These are phyloP conservation scores for Chaitophorus viminalis DNA, from an alignment of 2,888 invertebrate genomes.

Conservation along the genomic window DNA sequence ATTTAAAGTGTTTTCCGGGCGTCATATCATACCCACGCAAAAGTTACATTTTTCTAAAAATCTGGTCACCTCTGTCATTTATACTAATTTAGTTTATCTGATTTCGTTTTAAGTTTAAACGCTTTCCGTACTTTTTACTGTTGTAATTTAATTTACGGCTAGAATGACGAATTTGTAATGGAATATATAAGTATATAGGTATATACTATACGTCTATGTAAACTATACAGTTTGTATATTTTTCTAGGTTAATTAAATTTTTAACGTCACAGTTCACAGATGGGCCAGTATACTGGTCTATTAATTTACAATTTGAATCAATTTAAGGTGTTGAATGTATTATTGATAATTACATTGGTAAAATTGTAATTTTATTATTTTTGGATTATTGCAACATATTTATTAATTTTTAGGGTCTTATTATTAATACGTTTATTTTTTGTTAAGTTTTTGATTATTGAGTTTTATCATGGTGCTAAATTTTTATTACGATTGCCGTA, in stretches of 20 bases:
- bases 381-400: too few species aligned
- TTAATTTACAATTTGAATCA: too few species aligned
- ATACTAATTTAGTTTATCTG: conserved; percentile 35
- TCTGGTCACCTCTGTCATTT: conserved; percentile 7
- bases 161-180: not conserved
- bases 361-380: too few species aligned
- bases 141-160: conserved; percentile 14
- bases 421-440: too few species aligned
- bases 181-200: not conserved
- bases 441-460: too few species aligned
- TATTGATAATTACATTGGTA: too few species aligned
- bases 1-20: conserved; percentile 13
- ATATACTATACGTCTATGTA: too few species aligned
- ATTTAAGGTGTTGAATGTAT: too few species aligned
- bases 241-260: not conserved
- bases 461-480: too few species aligned
- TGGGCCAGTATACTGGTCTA: not conserved
- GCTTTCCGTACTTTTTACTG: not conserved
- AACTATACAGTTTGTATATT: not conserved
- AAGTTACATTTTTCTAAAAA: not conserved
- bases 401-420: too few species aligned
- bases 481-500: too few species aligned
- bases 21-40: not conserved
- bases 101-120: conserved; percentile 33
- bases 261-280: not conserved